Evolutionary conservation across 2,888 invertebrate genomes (phyloP).

Genomic region (Microctonus aethiopoides): DNA sequence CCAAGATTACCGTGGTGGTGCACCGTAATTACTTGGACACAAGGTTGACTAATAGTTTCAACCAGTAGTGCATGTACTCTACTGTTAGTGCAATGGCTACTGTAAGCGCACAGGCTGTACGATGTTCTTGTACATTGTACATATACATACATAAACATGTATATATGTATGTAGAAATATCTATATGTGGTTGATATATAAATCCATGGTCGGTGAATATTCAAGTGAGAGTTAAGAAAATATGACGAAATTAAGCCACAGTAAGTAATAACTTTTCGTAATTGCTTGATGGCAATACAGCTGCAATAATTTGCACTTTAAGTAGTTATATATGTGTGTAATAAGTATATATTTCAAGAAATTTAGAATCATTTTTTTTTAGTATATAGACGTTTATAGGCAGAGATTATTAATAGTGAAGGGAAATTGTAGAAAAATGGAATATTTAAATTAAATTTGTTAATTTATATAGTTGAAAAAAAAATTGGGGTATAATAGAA

Average conservation of each 20-base stretch:
- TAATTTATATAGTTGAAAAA: no score
- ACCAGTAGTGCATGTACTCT: constrained; percentile 27
- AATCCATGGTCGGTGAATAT: constrained; percentile 24
- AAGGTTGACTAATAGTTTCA: constrained; percentile 48
- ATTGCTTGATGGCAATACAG: constrained; percentile 35
- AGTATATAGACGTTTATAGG: no score
- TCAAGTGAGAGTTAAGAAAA: constrained; percentile 13
- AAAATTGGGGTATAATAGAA: no score
- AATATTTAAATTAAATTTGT: no score
- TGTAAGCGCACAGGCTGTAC: not conserved
- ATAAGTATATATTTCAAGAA: no score
- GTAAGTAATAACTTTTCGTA: constrained; percentile 44
- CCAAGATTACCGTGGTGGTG: constrained; percentile 42
- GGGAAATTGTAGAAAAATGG: no score
- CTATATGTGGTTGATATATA: not conserved
- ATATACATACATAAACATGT: not conserved
- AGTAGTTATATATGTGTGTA: not conserved
- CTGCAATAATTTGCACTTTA: constrained; percentile 3
- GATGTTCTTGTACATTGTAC: not conserved
- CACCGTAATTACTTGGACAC: constrained; percentile 47
- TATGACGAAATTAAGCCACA: constrained; percentile 40
- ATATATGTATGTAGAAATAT: not conserved
- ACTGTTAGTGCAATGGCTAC: constrained; percentile 18
- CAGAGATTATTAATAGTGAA: no score
- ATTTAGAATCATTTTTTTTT: no score